Evolutionary conservation across 2,113 vertebrate species (phyloP), one percentile per base, ranked within the genome.

Genomic region (Notothenia rossii): DNA sequence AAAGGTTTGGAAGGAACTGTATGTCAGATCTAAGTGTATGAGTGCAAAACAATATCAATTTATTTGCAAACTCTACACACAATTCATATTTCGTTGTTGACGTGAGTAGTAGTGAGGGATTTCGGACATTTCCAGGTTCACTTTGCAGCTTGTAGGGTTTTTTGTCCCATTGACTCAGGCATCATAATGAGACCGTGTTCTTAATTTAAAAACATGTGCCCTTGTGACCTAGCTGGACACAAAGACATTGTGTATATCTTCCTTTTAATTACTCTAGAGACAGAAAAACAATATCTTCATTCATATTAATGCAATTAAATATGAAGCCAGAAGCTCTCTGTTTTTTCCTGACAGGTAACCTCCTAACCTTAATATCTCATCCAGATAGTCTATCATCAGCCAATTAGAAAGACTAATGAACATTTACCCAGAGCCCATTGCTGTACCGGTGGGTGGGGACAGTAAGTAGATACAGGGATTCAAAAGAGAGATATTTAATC

Each of bases 321-420:
- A 70, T 54, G 68, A 82, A 54, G 54, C 18, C 18, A 11, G 22
- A 62, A 49, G 22, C 40, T 10, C 3, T 54, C 33, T 53, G 56
- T 60, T 87, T 55, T 54, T 55, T 84, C 36, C 33, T 77, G 69
- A 72, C 65, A 75, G 77, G 75, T 77, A 67, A 74, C 73, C 58
- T 78, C 53, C 36, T 15, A 15, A 43, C 33, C 36, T 79, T 75
- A 80, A 83, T 72, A 79, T 76, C 61, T 33, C 29, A 12, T 58
- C 15, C 68, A 69, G 43, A 82, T 83, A 79, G 45, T 75, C 46
- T 54, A 79, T 87, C 76, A 67, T 11, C 77, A 79, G 68, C 69
- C 83, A 81, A 90, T 90, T 91, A 88, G 7, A 84, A 66, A 66
- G 54, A 79, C 75, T 83, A 90, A 90, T 86, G 61, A 88, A 80